Conservation (phyloP, 2,113 vertebrate species). For the Leptobrachium leishanense region DNA sequence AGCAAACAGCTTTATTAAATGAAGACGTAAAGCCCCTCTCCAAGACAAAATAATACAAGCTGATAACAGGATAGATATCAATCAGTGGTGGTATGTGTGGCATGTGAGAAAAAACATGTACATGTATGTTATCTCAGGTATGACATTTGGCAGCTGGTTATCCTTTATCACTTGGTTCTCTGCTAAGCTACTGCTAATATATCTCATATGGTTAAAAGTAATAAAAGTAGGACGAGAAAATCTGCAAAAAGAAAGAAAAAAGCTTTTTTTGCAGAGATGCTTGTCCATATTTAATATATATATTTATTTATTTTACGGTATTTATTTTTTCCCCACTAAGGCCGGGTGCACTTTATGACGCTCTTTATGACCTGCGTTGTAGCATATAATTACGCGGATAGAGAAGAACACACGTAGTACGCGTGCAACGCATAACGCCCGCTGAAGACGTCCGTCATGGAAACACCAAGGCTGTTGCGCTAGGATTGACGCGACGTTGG, state of each 20-base stretch:
- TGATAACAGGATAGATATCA: not conserved
- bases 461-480: too few relatives aligned
- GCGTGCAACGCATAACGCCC: too few relatives aligned
- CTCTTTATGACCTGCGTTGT: too few relatives aligned
- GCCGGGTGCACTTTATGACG: too few relatives aligned
- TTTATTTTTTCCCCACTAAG: too few relatives aligned
- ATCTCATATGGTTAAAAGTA: not conserved
- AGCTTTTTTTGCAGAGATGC: not conserved
- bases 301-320: too few relatives aligned
- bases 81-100: not conserved
- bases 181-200: not conserved
- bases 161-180: not conserved
- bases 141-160: not conserved
- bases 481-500: too few relatives aligned
- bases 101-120: conserved; percentile 4
- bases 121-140: not conserved
- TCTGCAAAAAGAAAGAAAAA: not conserved
- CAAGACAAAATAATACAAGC: not conserved
- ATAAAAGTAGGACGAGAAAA: not conserved
- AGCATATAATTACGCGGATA: too few relatives aligned
- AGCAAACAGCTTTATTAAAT: not conserved
- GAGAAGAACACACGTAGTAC: too few relatives aligned
- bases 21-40: not conserved
- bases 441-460: too few relatives aligned
- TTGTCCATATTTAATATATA: too few relatives aligned